These are phyloP conservation scores for Polydrusus cervinus DNA, from an alignment of 2,888 invertebrate species.

Conservation along the genomic window DNA sequence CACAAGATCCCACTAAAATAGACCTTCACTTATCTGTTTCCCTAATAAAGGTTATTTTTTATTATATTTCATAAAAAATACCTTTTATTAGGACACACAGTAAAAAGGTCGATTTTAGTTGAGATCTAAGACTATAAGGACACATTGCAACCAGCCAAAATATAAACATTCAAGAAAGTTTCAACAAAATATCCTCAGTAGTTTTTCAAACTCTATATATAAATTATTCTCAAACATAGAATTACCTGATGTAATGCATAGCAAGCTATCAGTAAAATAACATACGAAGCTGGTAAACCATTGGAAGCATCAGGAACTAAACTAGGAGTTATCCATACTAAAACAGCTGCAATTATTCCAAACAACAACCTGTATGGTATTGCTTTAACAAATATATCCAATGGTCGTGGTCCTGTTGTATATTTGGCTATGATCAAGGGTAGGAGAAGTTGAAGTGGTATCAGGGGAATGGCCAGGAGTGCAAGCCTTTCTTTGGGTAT, in stretches of 20 bases:
- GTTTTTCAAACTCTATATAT: no score
- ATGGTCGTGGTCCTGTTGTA: conserved; percentile 82
- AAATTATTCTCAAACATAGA: no score
- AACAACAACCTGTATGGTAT: conserved; percentile 91
- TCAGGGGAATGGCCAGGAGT: conserved; percentile 92
- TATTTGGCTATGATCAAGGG: conserved; percentile 86
- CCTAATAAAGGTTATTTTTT: no score
- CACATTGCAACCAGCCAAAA: no score
- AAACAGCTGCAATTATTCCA: conserved; percentile 85
- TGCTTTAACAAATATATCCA: conserved; percentile 90
- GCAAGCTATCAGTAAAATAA: conserved; percentile 82
- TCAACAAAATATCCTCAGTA: no score
- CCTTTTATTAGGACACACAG: no score
- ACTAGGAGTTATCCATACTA: conserved; percentile 90
- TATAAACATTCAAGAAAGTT: no score
- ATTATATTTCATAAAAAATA: no score
- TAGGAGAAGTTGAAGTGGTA: conserved; percentile 92
- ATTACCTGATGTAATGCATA: conserved; percentile 96
- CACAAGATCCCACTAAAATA: no score
- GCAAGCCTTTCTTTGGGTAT: conserved; percentile 97
- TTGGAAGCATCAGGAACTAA: conserved; percentile 77
- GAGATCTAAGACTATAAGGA: no score
- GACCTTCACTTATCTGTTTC: no score
- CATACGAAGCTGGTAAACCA: conserved; percentile 82
- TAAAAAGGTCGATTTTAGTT: no score